Evolutionary conservation across 2,113 vertebrate genomes (phyloP).

Genomic region (Campylomormyrus numenius): DNA sequence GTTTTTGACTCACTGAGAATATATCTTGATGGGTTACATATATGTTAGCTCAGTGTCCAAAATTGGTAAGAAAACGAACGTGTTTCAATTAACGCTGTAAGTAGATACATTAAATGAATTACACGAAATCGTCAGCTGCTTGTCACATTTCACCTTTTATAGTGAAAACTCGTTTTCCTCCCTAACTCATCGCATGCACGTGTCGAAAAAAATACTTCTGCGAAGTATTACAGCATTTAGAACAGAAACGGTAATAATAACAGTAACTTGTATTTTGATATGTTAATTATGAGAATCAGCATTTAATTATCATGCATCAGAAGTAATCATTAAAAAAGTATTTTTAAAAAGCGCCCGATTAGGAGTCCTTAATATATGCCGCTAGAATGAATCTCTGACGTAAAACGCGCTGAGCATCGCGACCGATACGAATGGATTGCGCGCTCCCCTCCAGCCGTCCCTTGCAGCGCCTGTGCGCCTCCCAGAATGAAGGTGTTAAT

Average conservation of each 20-base stretch:
- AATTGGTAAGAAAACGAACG: background rate
- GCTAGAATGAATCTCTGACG: background rate
- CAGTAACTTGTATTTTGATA: background rate
- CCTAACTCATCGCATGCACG: background rate
- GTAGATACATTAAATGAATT: background rate
- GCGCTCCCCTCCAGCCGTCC: background rate
- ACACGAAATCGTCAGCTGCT: background rate
- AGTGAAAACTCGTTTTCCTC: background rate
- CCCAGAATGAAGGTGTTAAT: conserved; percentile 65
- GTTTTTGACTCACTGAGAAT: background rate
- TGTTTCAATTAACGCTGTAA: background rate
- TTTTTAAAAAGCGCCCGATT: background rate
- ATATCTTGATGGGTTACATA: background rate
- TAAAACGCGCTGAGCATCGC: background rate
- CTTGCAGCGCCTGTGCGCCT: conserved; percentile 50
- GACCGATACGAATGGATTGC: background rate
- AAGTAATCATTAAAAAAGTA: background rate
- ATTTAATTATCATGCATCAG: background rate
- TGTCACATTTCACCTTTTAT: background rate
- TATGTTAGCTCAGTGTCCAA: background rate
- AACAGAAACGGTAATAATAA: background rate
- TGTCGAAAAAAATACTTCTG: background rate
- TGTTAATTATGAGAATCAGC: background rate
- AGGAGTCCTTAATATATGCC: background rate
- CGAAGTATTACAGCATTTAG: background rate